Evolutionary conservation across 2,113 vertebrate genomes (phyloP).

Genomic region (Mirza zaza): DNA sequence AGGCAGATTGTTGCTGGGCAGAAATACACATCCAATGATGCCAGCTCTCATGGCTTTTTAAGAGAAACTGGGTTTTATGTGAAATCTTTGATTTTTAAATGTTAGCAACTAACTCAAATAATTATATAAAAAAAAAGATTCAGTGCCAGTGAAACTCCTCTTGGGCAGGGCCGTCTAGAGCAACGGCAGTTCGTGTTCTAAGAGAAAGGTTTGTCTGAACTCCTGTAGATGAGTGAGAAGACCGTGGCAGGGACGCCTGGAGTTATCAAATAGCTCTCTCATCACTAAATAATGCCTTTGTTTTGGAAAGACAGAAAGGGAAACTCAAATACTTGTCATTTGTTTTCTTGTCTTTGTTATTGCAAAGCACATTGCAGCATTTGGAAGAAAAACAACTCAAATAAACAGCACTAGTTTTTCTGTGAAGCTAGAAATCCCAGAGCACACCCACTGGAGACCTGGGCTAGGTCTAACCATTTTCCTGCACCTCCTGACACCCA

Average conservation of each 20-base stretch:
- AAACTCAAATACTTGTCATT: conserved; percentile 65
- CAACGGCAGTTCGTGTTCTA: background rate
- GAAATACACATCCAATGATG: conserved; percentile 36
- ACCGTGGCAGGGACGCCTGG: background rate
- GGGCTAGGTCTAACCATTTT: background rate
- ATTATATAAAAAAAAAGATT: background rate
- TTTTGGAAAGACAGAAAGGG: conserved; percentile 59
- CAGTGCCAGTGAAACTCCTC: background rate
- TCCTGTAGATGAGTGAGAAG: background rate
- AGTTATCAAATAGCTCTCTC: conserved; percentile 20
- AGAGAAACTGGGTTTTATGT: conserved; percentile 61
- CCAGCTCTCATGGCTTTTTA: conserved; percentile 59
- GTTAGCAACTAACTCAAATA: conserved; percentile 51
- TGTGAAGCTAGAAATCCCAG: conserved; percentile 57
- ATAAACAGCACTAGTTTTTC: conserved; percentile 55
- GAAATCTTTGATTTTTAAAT: conserved; percentile 69
- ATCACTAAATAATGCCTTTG: conserved; percentile 42
- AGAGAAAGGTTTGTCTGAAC: background rate
- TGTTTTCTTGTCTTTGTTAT: conserved; percentile 63
- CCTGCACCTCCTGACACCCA: background rate
- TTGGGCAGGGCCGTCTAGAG: background rate
- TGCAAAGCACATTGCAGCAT: conserved; percentile 63
- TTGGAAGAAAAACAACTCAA: conserved; percentile 62
- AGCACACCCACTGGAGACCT: background rate
- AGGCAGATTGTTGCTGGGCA: conserved; percentile 63